phyloP scores from a whole-genome alignment of 2,113 vertebrate genomes.

The Mola mola region DNA sequence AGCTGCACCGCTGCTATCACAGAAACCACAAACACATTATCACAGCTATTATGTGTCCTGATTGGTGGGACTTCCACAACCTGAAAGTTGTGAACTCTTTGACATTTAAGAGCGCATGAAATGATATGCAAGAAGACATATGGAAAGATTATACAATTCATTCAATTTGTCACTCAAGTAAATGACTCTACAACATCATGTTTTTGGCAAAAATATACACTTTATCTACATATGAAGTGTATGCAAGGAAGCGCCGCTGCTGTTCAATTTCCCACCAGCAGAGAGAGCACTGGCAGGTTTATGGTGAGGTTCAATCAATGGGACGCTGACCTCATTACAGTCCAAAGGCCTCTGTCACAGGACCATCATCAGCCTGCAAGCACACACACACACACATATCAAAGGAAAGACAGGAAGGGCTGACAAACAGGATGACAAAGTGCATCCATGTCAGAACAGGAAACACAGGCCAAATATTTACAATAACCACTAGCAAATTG shows the following conservation, averaged over 20 bases:
- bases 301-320: constrained; percentile 10
- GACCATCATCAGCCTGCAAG: not conserved
- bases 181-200: not conserved
- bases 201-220: not conserved
- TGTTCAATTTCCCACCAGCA: constrained; percentile 15
- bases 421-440: constrained; percentile 19
- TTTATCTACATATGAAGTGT: too few species aligned
- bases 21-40: constrained; percentile 31
- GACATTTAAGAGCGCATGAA: constrained; percentile 7
- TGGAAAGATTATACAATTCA: not conserved
- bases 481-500: not conserved
- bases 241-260: too few species aligned
- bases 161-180: not conserved
- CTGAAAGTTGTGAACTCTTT: constrained; percentile 1
- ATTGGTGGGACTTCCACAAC: not conserved
- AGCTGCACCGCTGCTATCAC: constrained; percentile 47
- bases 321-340: constrained; percentile 28
- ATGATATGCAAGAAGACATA: constrained; percentile 1
- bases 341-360: constrained; percentile 22
- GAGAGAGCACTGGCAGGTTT: constrained; percentile 28
- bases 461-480: constrained; percentile 35
- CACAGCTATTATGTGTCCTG: constrained; percentile 27
- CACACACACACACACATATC: not conserved
- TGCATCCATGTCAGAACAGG: constrained; percentile 2
- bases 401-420: constrained; percentile 9